A percentile compares a stretch with the other conserved stretches of the same genome.
These are phyloP conservation scores for Kradibia gibbosae DNA, from an alignment of 1,140 invertebrate species.

Conservation along the genomic window DNA sequence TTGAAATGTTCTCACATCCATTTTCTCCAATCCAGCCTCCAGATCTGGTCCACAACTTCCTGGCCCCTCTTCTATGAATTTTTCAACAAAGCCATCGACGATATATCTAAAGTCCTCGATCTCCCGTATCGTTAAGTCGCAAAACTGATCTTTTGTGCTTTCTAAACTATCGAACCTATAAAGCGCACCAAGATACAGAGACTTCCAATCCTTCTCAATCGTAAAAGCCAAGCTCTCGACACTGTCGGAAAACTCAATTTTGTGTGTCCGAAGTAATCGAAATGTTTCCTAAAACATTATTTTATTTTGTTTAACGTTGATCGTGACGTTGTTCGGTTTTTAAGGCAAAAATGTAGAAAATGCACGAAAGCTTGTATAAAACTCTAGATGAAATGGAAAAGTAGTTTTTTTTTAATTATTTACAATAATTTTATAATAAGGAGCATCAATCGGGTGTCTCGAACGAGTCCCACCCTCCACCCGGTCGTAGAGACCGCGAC, in stretches of 20 bases:
- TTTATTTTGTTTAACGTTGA: too few relatives aligned
- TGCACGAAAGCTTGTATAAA: too few relatives aligned
- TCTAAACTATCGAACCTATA: slow-evolving; percentile 80
- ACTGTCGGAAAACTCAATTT: slow-evolving; percentile 65
- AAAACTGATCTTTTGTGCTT: slow-evolving; percentile 84
- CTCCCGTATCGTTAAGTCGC: slow-evolving; percentile 80
- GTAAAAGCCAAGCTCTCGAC: slow-evolving; percentile 75
- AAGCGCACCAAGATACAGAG: slow-evolving; percentile 78
- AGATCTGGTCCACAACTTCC: slow-evolving; percentile 83
- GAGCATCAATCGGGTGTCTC: too few relatives aligned
- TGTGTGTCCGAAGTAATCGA: slow-evolving; percentile 61
- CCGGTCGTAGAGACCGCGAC: too few relatives aligned
- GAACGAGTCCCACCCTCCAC: too few relatives aligned
- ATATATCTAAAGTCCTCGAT: slow-evolving; percentile 81
- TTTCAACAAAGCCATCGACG: slow-evolving; percentile 79
- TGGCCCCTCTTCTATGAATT: slow-evolving; percentile 84
- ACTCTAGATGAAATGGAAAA: too few relatives aligned
- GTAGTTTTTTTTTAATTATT: too few relatives aligned
- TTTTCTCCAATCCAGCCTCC: slow-evolving; percentile 79
- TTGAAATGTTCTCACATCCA: slow-evolving; percentile 73
- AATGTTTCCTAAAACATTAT: slow-evolving; percentile 65
- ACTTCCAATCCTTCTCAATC: slow-evolving; percentile 80
- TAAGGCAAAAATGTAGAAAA: too few relatives aligned
- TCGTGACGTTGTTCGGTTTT: too few relatives aligned
- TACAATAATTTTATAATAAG: too few relatives aligned